Evolutionary conservation across 2,888 invertebrate genomes (phyloP).

Genomic region (Hanleya hanleyi): DNA sequence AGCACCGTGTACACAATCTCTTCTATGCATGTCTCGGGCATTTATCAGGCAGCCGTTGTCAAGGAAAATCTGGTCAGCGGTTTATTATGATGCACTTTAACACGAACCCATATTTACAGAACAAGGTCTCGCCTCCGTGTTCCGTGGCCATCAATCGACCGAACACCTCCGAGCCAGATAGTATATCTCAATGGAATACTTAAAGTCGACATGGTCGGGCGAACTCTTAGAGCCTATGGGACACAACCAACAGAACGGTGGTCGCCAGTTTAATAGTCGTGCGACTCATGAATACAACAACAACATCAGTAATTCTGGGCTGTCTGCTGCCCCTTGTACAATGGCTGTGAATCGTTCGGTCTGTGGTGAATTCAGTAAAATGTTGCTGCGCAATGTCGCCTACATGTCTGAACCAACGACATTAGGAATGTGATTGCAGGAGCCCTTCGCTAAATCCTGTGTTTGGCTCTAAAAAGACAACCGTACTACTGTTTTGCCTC

Average conservation of each 20-base stretch:
- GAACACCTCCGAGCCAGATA: constrained; percentile 44
- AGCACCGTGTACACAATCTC: too few relatives aligned
- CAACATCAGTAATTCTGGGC: background rate
- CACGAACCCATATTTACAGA: constrained; percentile 45
- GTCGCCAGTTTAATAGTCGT: too few relatives aligned
- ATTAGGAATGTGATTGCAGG: background rate
- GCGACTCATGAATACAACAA: constrained; percentile 1
- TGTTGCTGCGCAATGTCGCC: background rate
- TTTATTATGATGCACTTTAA: constrained; percentile 20
- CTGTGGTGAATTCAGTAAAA: background rate
- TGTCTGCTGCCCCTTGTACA: background rate
- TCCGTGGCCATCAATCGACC: constrained; percentile 65
- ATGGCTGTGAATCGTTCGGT: background rate
- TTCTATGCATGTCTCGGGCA: too few relatives aligned
- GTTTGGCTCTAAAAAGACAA: background rate
- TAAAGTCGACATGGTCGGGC: background rate
- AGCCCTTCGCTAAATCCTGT: background rate
- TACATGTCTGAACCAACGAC: background rate
- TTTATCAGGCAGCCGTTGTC: too few relatives aligned
- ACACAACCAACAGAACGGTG: background rate
- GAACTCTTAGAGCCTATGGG: background rate
- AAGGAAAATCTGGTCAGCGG: too few relatives aligned
- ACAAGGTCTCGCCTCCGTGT: constrained; percentile 64
- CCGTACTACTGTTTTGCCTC: too few relatives aligned
- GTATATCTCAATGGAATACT: constrained; percentile 21